Evolutionary conservation across 2,888 invertebrate species (phyloP).

Genomic region (Drosophila kambysellisi): DNA sequence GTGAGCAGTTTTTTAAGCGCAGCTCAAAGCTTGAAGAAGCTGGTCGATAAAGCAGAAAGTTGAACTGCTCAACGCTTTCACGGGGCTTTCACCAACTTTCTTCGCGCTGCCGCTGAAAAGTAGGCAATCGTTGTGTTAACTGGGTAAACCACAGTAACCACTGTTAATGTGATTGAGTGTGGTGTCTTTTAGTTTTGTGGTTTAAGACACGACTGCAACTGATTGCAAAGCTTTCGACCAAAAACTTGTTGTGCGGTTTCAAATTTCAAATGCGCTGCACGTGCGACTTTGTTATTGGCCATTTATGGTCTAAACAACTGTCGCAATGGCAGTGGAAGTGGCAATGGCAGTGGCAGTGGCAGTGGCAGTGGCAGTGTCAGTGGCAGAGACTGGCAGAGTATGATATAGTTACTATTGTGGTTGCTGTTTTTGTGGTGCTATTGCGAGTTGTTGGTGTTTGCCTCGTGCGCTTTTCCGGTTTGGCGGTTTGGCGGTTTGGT

Average conservation of each 20-base stretch:
- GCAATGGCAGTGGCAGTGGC: conserved; percentile 14
- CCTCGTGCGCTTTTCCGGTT: conserved; percentile 72
- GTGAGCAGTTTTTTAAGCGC: neutral
- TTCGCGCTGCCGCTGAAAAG: conserved; percentile 19
- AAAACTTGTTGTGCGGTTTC: conserved; percentile 20
- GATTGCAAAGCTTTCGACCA: conserved; percentile 35
- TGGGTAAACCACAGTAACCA: conserved; percentile 7
- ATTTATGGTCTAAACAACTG: conserved; percentile 62
- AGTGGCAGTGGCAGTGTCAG: neutral
- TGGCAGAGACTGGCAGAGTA: conserved; percentile 11
- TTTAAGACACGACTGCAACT: conserved; percentile 23
- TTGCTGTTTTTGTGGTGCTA: conserved; percentile 16
- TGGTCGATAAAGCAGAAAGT: neutral
- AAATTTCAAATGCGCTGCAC: conserved; percentile 46
- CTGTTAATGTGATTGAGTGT: neutral
- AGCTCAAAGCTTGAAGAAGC: conserved; percentile 18
- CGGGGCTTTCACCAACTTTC: conserved; percentile 25
- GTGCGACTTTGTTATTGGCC: conserved; percentile 48
- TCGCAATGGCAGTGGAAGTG: conserved; percentile 29
- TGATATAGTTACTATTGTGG: conserved; percentile 37
- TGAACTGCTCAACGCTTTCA: conserved; percentile 23
- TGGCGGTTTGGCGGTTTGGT: conserved; percentile 52
- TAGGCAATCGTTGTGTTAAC: conserved; percentile 20
- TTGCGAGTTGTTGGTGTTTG: conserved; percentile 21
- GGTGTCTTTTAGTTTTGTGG: conserved; percentile 13